These are phyloP conservation scores for Gymnodraco acuticeps DNA, from an alignment of 2,797 vertebrate species.

Conservation along the genomic window DNA sequence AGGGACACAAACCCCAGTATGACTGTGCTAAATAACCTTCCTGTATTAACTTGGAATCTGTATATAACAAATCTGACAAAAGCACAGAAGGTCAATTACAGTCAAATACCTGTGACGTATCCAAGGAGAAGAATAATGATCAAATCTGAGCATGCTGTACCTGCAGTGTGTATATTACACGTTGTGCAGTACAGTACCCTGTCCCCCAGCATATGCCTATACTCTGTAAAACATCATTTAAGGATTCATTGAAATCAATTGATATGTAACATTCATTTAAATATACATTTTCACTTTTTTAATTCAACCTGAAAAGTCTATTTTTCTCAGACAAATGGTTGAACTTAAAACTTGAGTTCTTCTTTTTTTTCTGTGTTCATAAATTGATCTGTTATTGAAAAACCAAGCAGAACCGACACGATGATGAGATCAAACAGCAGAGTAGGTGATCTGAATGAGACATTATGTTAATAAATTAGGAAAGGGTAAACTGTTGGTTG, in stretches of 20 bases:
- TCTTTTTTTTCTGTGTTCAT: too few relatives aligned
- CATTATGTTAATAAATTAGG: not conserved
- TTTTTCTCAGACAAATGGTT: too few relatives aligned
- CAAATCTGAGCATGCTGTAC: conserved; percentile 30
- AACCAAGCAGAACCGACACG: too few relatives aligned
- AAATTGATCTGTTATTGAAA: not conserved
- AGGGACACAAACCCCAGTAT: not conserved
- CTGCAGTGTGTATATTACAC: not conserved
- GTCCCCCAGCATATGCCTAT: not conserved
- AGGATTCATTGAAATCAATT: too few relatives aligned
- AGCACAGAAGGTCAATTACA: conserved; percentile 60
- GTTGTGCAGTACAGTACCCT: not conserved
- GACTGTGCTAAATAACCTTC: conserved; percentile 6
- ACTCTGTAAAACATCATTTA: too few relatives aligned
- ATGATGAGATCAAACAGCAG: not conserved
- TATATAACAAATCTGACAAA: conserved; percentile 23
- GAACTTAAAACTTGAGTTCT: too few relatives aligned
- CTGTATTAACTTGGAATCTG: conserved; percentile 26
- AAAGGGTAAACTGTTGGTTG: not conserved
- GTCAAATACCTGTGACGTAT: conserved; percentile 26
- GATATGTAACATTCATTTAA: too few relatives aligned
- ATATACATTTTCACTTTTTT: too few relatives aligned
- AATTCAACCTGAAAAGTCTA: too few relatives aligned
- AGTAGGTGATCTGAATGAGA: not conserved
- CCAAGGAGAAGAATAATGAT: conserved; percentile 64